A percentile compares a stretch with the other conserved stretches of the same genome.
phyloP scores from a whole-genome alignment of 2,888 invertebrate species.

The Orthonychiurus folsomi region DNA sequence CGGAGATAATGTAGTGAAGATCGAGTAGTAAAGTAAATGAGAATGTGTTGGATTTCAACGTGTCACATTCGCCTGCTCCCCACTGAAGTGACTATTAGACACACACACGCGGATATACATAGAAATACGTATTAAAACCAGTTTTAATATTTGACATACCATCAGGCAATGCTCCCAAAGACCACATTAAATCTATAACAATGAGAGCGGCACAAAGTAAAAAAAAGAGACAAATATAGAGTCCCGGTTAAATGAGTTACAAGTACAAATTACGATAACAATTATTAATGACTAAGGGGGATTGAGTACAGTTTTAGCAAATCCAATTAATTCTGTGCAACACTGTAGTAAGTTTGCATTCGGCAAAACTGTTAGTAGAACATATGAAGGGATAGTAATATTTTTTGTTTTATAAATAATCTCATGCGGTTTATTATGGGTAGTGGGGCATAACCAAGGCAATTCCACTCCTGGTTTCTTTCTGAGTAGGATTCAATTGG shows the following conservation, averaged over 20 bases:
- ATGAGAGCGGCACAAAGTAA: slow-evolving; percentile 42
- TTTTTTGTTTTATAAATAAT: too few species aligned
- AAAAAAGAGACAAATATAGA: slow-evolving; percentile 41
- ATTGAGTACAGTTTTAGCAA: too few species aligned
- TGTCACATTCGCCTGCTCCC: neutral
- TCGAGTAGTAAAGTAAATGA: neutral
- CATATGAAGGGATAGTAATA: too few species aligned
- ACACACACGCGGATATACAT: slow-evolving; percentile 8
- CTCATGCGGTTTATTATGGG: too few species aligned
- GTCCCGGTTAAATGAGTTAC: slow-evolving; percentile 25
- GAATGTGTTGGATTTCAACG: neutral
- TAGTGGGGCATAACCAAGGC: too few species aligned
- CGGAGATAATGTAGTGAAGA: neutral
- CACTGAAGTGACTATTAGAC: neutral
- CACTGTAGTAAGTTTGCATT: too few species aligned
- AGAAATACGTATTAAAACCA: slow-evolving; percentile 9
- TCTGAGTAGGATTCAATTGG: too few species aligned
- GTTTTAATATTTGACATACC: slow-evolving; percentile 58
- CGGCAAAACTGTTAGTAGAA: too few species aligned
- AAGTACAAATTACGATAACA: too few species aligned
- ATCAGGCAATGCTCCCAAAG: slow-evolving; percentile 94
- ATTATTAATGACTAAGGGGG: too few species aligned
- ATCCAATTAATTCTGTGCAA: too few species aligned
- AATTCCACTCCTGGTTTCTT: too few species aligned
- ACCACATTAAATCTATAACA: slow-evolving; percentile 96